These are phyloP conservation scores for Gryon sp. DNA, from an alignment of 1,140 invertebrate genomes.

Conservation along the genomic window DNA sequence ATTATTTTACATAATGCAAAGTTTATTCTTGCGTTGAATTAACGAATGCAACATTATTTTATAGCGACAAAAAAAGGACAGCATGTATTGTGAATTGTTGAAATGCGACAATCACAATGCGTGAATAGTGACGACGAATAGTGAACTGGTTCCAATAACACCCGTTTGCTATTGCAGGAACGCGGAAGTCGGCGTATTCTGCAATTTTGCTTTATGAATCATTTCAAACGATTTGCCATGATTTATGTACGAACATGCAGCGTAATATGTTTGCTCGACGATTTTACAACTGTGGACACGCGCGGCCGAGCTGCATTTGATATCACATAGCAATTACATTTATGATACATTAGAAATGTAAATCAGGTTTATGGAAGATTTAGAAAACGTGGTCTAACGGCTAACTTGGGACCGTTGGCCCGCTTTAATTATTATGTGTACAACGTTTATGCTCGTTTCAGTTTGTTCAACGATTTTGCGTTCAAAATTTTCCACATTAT, in stretches of 20 bases:
- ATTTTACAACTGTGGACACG: conserved; percentile 38
- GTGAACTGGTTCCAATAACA: conserved; percentile 32
- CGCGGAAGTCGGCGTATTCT: conserved; percentile 38
- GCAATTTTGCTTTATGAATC: conserved; percentile 53
- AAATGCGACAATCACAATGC: conserved; percentile 13
- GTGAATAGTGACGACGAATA: conserved; percentile 9
- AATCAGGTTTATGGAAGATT: conserved; percentile 54
- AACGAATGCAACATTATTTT: conserved; percentile 17
- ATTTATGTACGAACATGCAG: conserved; percentile 41
- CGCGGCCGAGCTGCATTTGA: conserved; percentile 1
- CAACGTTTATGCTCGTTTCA: conserved; percentile 25
- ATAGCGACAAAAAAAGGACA: conserved; percentile 12
- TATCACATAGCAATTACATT: conserved; percentile 23
- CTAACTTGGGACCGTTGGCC: conserved; percentile 14
- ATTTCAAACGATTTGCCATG: conserved; percentile 43
- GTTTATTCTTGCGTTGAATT: not conserved
- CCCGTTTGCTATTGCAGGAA: conserved; percentile 26
- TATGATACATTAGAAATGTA: conserved; percentile 57
- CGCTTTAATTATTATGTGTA: conserved; percentile 25
- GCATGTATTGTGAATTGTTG: conserved; percentile 31
- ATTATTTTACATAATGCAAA: not conserved
- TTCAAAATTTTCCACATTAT: conserved; percentile 39
- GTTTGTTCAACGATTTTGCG: conserved; percentile 37
- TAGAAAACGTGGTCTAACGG: conserved; percentile 31
- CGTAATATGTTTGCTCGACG: conserved; percentile 39